phyloP scores from a whole-genome alignment of 2,797 vertebrate species.

The Hypotaenidia okinawae region DNA sequence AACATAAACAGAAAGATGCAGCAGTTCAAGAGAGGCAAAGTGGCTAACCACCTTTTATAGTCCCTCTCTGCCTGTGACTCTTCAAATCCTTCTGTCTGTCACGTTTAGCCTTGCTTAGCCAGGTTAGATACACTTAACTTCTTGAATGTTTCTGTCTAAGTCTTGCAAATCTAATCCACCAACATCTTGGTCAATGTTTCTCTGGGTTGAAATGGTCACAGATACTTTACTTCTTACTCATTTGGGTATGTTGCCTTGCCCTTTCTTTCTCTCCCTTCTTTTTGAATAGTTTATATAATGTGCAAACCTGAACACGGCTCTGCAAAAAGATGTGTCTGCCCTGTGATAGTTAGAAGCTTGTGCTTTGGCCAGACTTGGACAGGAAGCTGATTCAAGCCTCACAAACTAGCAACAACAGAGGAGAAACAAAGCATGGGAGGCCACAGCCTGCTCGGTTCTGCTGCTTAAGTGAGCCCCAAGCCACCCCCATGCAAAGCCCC shows the following conservation, averaged over 20 bases:
- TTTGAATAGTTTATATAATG: neutral
- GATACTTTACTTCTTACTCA: neutral
- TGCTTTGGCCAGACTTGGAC: neutral
- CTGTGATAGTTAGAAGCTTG: fast-evolving
- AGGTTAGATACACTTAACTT: neutral
- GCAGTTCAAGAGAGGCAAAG: neutral
- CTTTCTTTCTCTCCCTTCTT: neutral
- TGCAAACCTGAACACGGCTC: neutral
- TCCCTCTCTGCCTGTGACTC: neutral
- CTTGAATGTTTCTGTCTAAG: neutral
- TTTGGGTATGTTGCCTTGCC: neutral
- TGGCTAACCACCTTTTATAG: neutral
- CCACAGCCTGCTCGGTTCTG: neutral
- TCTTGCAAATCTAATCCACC: neutral
- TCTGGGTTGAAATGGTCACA: neutral
- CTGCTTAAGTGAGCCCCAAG: neutral
- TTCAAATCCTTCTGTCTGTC: neutral
- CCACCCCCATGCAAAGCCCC: neutral
- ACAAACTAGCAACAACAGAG: no score
- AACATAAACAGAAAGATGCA: neutral
- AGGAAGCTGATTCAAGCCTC: neutral
- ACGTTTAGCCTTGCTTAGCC: neutral
- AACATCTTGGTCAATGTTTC: neutral
- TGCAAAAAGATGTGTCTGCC: neutral
- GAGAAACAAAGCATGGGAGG: neutral